Conservation (phyloP, 2,888 invertebrate genomes). For the Scotopteryx bipunctaria region DNA sequence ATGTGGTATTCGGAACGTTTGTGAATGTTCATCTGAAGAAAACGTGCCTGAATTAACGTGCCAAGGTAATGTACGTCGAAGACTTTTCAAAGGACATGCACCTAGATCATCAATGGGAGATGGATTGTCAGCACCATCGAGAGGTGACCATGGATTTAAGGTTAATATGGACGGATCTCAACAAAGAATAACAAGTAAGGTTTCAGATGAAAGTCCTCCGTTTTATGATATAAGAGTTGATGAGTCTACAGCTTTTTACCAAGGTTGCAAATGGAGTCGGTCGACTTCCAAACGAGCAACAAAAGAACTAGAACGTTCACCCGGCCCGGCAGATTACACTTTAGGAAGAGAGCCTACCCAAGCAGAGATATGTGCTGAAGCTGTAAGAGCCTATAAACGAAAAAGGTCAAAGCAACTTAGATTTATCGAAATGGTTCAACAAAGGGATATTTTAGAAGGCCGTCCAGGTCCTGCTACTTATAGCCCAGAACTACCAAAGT, state of each 20-base stretch:
- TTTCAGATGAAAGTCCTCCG: constrained; percentile 47
- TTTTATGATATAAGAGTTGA: constrained; percentile 60
- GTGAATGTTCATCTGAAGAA: constrained; percentile 55
- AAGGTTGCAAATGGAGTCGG: constrained; percentile 73
- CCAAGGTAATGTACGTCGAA: constrained; percentile 52
- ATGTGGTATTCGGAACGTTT: constrained; percentile 56
- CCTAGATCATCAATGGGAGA: constrained; percentile 42
- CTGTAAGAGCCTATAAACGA: constrained; percentile 53
- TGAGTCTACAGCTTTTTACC: constrained; percentile 62
- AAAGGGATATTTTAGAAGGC: constrained; percentile 53
- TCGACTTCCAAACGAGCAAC: constrained; percentile 51
- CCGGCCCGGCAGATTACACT: constrained; percentile 66
- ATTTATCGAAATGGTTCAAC: constrained; percentile 65
- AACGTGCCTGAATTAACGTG: constrained; percentile 44
- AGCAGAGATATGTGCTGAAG: constrained; percentile 57
- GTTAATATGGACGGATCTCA: constrained; percentile 42
- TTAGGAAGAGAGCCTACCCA: constrained; percentile 43
- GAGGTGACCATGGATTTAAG: constrained; percentile 49
- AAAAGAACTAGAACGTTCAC: constrained; percentile 41
- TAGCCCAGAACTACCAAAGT: constrained; percentile 50
- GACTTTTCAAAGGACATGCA: constrained; percentile 57
- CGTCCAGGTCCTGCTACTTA: constrained; percentile 65
- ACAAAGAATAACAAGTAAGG: constrained; percentile 37
- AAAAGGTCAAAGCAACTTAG: constrained; percentile 63
- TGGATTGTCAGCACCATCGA: constrained; percentile 51